Evolutionary conservation across 2,888 invertebrate genomes (phyloP).

Genomic region (Acronicta psi): DNA sequence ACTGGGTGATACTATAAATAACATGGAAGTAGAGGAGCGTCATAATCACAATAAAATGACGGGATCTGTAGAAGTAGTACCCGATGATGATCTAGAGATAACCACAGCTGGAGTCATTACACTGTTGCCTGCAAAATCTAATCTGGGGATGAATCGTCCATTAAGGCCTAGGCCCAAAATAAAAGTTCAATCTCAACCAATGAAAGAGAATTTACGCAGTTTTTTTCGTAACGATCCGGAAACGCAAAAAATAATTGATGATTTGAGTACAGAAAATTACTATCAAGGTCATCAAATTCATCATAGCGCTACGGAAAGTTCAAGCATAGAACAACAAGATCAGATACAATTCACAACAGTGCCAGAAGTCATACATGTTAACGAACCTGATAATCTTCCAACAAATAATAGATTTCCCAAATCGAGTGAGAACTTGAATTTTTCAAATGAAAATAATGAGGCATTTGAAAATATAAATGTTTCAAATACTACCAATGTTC

Average conservation of each 20-base stretch:
- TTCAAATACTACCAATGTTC: conserved; percentile 63
- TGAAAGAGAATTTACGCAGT: conserved; percentile 73
- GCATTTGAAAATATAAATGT: conserved; percentile 51
- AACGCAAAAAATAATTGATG: conserved; percentile 68
- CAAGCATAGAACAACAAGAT: conserved; percentile 60
- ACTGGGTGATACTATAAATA: conserved; percentile 53
- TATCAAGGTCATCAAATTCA: conserved; percentile 59
- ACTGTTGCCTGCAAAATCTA: conserved; percentile 93
- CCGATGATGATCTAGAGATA: conserved; percentile 79
- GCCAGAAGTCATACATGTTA: conserved; percentile 63
- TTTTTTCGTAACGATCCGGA: conserved; percentile 73
- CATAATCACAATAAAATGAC: conserved; percentile 75
- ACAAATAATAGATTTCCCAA: conserved; percentile 78
- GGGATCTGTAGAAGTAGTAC: conserved; percentile 83
- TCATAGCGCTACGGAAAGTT: conserved; percentile 60
- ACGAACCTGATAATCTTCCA: conserved; percentile 54
- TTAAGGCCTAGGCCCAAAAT: conserved; percentile 90
- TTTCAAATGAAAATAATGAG: conserved; percentile 53
- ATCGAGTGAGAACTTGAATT: conserved; percentile 74
- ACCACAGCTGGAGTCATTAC: conserved; percentile 87
- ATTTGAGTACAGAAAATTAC: conserved; percentile 73
- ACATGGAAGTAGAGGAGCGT: conserved; percentile 66
- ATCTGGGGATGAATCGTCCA: conserved; percentile 92
- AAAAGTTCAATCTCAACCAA: conserved; percentile 72
- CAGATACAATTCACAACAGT: conserved; percentile 60